Evolutionary conservation across 2,113 vertebrate species (phyloP), one percentile per base, ranked within the genome.

Genomic region (Regulus satrapa): DNA sequence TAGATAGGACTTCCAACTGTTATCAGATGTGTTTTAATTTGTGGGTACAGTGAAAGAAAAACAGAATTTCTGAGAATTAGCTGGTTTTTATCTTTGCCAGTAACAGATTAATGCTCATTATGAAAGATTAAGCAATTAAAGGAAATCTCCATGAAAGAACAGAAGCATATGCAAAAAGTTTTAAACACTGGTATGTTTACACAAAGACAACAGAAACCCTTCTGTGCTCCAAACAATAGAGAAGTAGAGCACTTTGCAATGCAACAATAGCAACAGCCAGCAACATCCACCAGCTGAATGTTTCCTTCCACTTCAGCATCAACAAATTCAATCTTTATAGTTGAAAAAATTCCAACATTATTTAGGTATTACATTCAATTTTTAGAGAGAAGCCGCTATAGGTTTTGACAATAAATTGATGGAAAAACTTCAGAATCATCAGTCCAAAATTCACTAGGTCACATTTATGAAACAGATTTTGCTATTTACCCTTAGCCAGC

Each of bases 61-160:
- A 83, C 72, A 74, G 75, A 89, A 88, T 94, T 95, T 85, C 83
- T 63, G 79, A 94, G 49, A 85, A 87, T 92, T 95, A 85, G 43
- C 58, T 62, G 80, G 79, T 87, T 86, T 88, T 89, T 87, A 69
- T 85, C 64, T 89, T 95, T 92, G 87, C 69, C 82, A 92, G 41
- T 67, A 73, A 85, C 46, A 92, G 85, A 86, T 71, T 91, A 92
- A 88, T 55, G 77, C 71, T 93, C 68, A 86, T 94, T 89, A 94
- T 73, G 54, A 94, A 77, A 96, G 81, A 88, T 85, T 59, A 90
- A 76, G 67, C 31, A 89, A 88, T 76, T 86, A 92, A 87, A 77
- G 25, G 31, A 74, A 89, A 87, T 58, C 56, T 71, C 64, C 41
- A 75, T 51, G 21, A 92, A 94, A 88, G 29, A 94, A 31, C 12